Percentiles rank a stretch among this genome's conserved stretches.
phyloP scores from a whole-genome alignment of 2,797 vertebrate genomes.

The Pempheris klunzingeri region DNA sequence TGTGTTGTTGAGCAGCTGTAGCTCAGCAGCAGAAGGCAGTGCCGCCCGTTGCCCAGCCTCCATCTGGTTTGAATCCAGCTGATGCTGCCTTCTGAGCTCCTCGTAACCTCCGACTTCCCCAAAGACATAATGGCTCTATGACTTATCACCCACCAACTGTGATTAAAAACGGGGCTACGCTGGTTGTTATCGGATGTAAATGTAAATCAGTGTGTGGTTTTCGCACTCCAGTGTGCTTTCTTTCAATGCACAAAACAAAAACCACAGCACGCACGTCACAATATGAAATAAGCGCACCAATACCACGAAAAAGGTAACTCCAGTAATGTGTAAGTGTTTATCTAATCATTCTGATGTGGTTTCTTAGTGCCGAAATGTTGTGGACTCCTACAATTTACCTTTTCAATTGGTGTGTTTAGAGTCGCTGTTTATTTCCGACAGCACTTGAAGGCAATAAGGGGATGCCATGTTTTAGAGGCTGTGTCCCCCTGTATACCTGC shows the following conservation, averaged over 20 bases:
- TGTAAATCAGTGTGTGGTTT: not conserved
- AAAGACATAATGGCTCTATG: rapidly evolving
- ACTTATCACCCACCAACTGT: not conserved
- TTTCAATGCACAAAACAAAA: not conserved
- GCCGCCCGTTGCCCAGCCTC: conserved; percentile 48
- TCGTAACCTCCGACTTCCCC: conserved; percentile 30
- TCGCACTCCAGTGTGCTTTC: not conserved
- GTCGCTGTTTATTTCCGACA: not conserved
- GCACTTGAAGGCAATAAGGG: conserved; percentile 19
- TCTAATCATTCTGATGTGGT: not conserved
- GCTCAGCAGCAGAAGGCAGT: conserved; percentile 34
- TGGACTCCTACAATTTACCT: not conserved
- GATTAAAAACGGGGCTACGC: rapidly evolving
- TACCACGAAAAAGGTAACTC: not conserved
- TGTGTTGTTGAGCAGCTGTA: conserved; percentile 38
- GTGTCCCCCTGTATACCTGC: not conserved
- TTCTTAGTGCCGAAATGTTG: rapidly evolving
- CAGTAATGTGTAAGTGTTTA: not conserved
- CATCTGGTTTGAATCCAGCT: conserved; percentile 58
- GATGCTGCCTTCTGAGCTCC: conserved; percentile 51
- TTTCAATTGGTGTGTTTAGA: not conserved
- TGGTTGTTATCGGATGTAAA: not conserved
- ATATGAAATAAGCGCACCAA: not conserved
- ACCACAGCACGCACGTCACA: not conserved
- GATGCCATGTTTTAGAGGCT: conserved; percentile 1